Conservation (phyloP, 2,888 invertebrate genomes). For the Zygothrica quintamaculata region DNA sequence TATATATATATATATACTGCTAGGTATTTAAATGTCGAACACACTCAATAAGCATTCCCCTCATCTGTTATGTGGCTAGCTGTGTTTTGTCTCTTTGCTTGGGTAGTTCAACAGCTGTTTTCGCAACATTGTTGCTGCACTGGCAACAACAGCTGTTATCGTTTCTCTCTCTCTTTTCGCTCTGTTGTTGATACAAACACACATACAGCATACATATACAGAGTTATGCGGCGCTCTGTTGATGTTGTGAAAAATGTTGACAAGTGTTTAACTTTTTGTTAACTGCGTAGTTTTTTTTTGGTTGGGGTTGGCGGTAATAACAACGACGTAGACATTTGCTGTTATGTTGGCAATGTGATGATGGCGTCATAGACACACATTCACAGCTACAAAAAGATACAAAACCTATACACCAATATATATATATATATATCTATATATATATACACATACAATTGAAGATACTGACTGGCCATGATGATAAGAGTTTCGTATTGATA, state of each 20-base stretch:
- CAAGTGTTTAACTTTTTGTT: slow-evolving; percentile 72
- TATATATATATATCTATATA: slow-evolving; percentile 10
- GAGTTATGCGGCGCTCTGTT: slow-evolving; percentile 65
- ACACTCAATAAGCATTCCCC: not conserved
- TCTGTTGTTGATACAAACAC: slow-evolving; percentile 55
- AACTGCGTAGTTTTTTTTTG: slow-evolving; percentile 75
- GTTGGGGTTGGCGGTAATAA: slow-evolving; percentile 51
- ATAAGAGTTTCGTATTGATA: slow-evolving; percentile 35
- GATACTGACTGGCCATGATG: slow-evolving; percentile 26
- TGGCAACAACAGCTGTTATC: slow-evolving; percentile 64
- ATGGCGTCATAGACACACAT: slow-evolving; percentile 68
- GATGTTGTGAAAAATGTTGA: slow-evolving; percentile 70
- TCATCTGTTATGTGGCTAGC: slow-evolving; percentile 41
- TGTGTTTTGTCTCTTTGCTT: slow-evolving; percentile 33
- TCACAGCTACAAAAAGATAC: not conserved
- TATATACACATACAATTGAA: not conserved
- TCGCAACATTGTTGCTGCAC: slow-evolving; percentile 73
- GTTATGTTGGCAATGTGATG: slow-evolving; percentile 58
- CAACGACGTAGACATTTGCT: slow-evolving; percentile 52
- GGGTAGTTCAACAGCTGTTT: slow-evolving; percentile 76
- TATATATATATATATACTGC: not conserved
- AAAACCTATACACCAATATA: not conserved
- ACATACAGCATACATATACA: slow-evolving; percentile 15
- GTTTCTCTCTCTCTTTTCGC: slow-evolving; percentile 12
- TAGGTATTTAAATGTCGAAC: slow-evolving; percentile 4